Percentiles rank a stretch among this genome's conserved stretches.
Conservation (phyloP, 2,888 invertebrate genomes). For the Sminthurides aquaticus region DNA sequence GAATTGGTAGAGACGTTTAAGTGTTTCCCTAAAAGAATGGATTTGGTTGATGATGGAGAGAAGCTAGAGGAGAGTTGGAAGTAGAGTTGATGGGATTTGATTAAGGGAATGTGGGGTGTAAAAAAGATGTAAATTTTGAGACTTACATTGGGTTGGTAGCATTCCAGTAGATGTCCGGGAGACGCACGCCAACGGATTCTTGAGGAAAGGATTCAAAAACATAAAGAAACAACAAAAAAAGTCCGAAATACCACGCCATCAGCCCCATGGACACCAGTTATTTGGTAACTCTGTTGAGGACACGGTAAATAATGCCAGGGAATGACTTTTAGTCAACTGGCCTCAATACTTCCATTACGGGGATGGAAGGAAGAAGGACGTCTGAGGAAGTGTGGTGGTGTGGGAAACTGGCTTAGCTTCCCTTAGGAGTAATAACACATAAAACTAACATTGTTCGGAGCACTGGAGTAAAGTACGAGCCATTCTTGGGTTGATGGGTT, state of each 20-base stretch:
- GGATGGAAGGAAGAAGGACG: not conserved
- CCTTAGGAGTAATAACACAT: too few relatives aligned
- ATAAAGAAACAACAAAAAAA: conserved; percentile 51
- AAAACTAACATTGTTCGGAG: too few relatives aligned
- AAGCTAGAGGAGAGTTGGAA: too few relatives aligned
- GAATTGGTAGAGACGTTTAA: not conserved
- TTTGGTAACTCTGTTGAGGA: conserved; percentile 7
- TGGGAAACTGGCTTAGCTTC: too few relatives aligned
- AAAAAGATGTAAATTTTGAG: conserved; percentile 17
- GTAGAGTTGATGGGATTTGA: not conserved
- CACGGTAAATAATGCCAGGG: not conserved
- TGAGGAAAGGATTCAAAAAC: conserved; percentile 52
- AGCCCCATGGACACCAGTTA: conserved; percentile 38
- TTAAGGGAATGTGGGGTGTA: not conserved
- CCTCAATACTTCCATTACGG: not conserved
- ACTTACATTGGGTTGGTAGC: conserved; percentile 55
- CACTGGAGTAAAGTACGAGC: too few relatives aligned
- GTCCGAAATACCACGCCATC: conserved; percentile 52
- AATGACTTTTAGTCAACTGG: not conserved
- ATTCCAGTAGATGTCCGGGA: conserved; percentile 55
- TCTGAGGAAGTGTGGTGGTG: too few relatives aligned
- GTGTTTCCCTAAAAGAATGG: not conserved
- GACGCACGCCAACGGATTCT: conserved; percentile 51
- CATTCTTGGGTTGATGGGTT: too few relatives aligned
- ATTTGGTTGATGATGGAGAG: not conserved